Percentiles rank a stretch among this genome's conserved stretches.
Evolutionary conservation across 1,140 invertebrate genomes (phyloP).

Genomic region (Anastatus disparis): DNA sequence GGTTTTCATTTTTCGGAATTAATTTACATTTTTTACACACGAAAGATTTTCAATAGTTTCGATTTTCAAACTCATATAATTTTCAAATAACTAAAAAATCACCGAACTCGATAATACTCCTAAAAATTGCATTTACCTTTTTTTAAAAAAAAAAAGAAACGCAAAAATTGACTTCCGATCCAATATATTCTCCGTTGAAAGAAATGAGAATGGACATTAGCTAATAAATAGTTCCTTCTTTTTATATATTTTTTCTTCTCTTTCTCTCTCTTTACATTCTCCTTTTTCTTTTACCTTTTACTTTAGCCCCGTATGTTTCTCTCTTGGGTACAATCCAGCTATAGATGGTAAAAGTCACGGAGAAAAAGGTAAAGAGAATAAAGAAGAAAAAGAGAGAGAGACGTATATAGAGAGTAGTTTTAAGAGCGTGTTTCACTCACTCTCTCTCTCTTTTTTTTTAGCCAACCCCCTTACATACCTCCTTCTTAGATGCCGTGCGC

Average conservation of each 20-base stretch:
- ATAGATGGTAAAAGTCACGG: too few species aligned
- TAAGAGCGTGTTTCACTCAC: slow-evolving; percentile 53
- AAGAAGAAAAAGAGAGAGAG: neutral
- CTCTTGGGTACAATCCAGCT: too few species aligned
- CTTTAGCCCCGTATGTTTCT: too few species aligned
- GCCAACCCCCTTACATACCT: too few species aligned
- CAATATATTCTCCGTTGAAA: neutral
- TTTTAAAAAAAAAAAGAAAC: neutral
- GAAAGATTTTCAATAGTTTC: too few species aligned
- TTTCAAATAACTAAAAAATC: too few species aligned
- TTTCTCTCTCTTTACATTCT: neutral
- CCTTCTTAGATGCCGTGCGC: slow-evolving; percentile 59
- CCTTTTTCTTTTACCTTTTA: neutral
- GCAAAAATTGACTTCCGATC: neutral
- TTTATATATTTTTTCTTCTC: neutral
- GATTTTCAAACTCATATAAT: too few species aligned
- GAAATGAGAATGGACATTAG: slow-evolving; percentile 3
- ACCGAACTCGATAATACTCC: too few species aligned
- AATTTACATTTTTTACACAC: too few species aligned
- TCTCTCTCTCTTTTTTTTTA: too few species aligned
- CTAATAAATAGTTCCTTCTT: slow-evolving; percentile 26
- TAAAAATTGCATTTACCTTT: neutral
- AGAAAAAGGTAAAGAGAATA: neutral
- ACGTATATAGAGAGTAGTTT: neutral
- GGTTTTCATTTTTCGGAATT: too few species aligned